Evolutionary conservation across 2,797 vertebrate genomes (phyloP), one percentile per base, ranked within the genome.

Genomic region (Denticeps clupeoides): DNA sequence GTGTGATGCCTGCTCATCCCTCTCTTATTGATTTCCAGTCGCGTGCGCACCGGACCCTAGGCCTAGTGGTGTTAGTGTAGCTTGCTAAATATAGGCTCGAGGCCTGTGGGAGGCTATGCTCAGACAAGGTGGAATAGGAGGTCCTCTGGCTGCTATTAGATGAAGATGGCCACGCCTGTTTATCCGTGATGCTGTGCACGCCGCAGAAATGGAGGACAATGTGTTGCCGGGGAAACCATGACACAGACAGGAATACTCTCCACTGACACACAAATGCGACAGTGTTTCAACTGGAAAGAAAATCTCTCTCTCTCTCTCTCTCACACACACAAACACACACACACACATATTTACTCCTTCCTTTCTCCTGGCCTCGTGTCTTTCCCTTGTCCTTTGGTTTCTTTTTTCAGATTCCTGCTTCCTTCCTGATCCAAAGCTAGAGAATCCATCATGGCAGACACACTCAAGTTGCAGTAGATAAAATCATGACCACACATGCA

Each of bases 11-110:
- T 49, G 15, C n/a, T 33, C 26, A 27, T 46, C 33, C 16, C 35
- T 12, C n/a, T 27, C 23, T 33, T 24, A 47, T 57, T 12, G 43
- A 60, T 49, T 53, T 54, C 28, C 53, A 47, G 37, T 46, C 25
- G 25, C 44, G 55, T 10, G 21, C 12, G 28, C 19, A n/a, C 37
- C 32, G 18, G 9, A 19, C 13, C n/a, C n/a, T n/a, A 12, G n/a
- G 15, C 29, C 23, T 29, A 15, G 1, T 23, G 44, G 55, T 24
- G 44, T 41, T 26, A 13, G 33, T 16, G 52, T 16, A 56, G 27
- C 41, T 19, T 29, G 41, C 37, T 51, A 51, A 60, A 64, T 45
- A 58, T 61, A n/a, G 13, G 41, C 45, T 0, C 13, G 54, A 51
- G 55, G 55, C 55, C 48, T 53, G 51, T 38, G 49, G 47, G 4